These are phyloP conservation scores for Miltochrista miniata DNA, from an alignment of 2,888 invertebrate genomes.

Conservation along the genomic window DNA sequence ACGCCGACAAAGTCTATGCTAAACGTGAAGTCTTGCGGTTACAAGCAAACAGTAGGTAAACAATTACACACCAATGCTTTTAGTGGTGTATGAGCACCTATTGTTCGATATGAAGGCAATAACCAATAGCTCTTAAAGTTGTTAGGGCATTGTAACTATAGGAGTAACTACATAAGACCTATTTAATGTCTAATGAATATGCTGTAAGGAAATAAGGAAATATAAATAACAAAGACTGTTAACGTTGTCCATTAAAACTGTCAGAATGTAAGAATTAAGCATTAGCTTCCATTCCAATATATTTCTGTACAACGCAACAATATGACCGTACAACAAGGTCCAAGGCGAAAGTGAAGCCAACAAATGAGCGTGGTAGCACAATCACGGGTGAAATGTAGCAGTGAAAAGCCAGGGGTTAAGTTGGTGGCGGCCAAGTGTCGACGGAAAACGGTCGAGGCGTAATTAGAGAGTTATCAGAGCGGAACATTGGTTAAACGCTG, in stretches of 20 bases:
- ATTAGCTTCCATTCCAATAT: slow-evolving; percentile 44
- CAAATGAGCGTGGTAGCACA: slow-evolving; percentile 59
- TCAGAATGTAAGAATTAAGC: slow-evolving; percentile 21
- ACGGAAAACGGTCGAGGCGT: slow-evolving; percentile 76
- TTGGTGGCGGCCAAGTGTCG: slow-evolving; percentile 68
- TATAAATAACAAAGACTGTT: slow-evolving; percentile 38
- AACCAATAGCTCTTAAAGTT: slow-evolving; percentile 42
- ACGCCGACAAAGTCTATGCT: slow-evolving; percentile 32
- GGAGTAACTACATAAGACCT: slow-evolving; percentile 10
- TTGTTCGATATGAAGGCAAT: slow-evolving; percentile 55
- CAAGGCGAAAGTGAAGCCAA: slow-evolving; percentile 77
- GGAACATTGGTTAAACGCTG: slow-evolving; percentile 82
- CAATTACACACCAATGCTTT: slow-evolving; percentile 63
- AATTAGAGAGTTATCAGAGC: slow-evolving; percentile 83
- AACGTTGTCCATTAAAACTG: slow-evolving; percentile 6
- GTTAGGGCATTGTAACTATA: slow-evolving; percentile 30
- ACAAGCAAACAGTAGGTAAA: slow-evolving; percentile 52
- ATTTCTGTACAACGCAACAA: slow-evolving; percentile 43
- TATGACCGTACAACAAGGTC: slow-evolving; percentile 40
- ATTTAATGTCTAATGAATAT: too few species aligned
- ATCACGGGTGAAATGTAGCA: slow-evolving; percentile 69
- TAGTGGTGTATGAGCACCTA: slow-evolving; percentile 57
- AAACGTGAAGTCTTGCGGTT: slow-evolving; percentile 45
- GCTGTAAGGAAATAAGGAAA: neutral
- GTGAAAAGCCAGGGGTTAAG: slow-evolving; percentile 78